These are phyloP conservation scores for Grammomys dolichurus DNA, from an alignment of 2,113 vertebrate species.

Conservation along the genomic window DNA sequence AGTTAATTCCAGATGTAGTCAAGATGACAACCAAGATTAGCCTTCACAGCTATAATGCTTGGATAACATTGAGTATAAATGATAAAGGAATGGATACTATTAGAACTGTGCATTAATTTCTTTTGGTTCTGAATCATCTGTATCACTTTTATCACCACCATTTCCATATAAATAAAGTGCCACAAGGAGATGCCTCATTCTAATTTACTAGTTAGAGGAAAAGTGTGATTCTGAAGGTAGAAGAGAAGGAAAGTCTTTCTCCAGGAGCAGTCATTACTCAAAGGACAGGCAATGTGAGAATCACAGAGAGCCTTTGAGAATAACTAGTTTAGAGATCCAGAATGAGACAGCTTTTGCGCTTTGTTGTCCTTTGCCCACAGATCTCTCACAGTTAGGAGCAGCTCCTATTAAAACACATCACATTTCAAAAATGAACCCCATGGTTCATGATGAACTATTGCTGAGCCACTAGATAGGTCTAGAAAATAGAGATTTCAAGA, in stretches of 20 bases:
- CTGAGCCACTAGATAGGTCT: not conserved
- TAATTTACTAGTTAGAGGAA: not conserved
- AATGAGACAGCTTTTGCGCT: not conserved
- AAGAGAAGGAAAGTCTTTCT: not conserved
- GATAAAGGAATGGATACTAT: not conserved
- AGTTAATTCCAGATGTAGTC: not conserved
- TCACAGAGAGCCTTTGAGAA: not conserved
- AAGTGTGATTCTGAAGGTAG: not conserved
- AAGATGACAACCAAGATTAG: not conserved
- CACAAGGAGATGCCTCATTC: not conserved
- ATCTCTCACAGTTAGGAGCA: not conserved
- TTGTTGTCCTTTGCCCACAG: not conserved
- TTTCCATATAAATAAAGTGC: not conserved
- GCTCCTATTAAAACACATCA: not conserved
- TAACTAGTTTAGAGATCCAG: not conserved
- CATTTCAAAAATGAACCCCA: not conserved
- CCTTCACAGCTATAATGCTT: not conserved
- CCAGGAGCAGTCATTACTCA: not conserved
- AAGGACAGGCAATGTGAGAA: not conserved
- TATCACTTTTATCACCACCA: not conserved
- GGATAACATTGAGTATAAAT: not conserved
- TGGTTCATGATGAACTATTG: not conserved
- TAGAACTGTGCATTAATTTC: not conserved
- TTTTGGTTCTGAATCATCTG: not conserved
- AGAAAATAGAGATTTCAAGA: slow-evolving; percentile 2